These are phyloP conservation scores for Escarpia spicata DNA, from an alignment of 2,888 invertebrate genomes.

Conservation along the genomic window DNA sequence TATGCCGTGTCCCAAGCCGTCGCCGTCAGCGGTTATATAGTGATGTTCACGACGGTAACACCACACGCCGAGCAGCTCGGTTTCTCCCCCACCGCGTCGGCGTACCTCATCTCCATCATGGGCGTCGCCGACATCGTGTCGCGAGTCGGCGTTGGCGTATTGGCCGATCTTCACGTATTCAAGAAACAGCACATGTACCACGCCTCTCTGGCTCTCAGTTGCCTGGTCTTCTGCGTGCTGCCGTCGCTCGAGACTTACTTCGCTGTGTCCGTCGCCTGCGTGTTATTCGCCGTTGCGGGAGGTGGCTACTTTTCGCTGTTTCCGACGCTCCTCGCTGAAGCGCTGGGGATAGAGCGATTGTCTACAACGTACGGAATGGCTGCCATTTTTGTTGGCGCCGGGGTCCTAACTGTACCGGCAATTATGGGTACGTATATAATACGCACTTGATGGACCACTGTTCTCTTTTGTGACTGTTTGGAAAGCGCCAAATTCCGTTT, in stretches of 20 bases:
- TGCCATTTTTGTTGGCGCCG: not conserved
- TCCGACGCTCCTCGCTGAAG: not conserved
- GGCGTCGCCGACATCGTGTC: slow-evolving; percentile 79
- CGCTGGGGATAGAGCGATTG: slow-evolving; percentile 3
- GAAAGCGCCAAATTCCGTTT: too few relatives aligned
- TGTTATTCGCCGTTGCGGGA: not conserved
- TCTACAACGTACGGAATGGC: not conserved
- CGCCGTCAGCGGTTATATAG: slow-evolving; percentile 82
- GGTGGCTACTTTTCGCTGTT: not conserved
- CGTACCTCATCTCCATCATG: slow-evolving; percentile 79
- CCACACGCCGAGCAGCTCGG: slow-evolving; percentile 77
- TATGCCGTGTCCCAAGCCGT: slow-evolving; percentile 79
- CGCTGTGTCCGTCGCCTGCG: not conserved
- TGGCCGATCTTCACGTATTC: slow-evolving; percentile 33
- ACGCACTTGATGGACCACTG: not conserved
- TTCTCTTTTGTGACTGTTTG: not conserved
- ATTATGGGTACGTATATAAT: not conserved
- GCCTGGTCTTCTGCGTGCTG: not conserved
- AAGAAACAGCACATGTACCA: slow-evolving; percentile 29
- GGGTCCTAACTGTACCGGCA: not conserved
- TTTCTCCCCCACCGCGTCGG: slow-evolving; percentile 73
- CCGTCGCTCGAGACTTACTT: not conserved
- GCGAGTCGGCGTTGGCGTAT: slow-evolving; percentile 74
- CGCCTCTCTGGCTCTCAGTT: not conserved
- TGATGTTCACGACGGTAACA: slow-evolving; percentile 79